A percentile compares a stretch with the other conserved stretches of the same genome.
phyloP scores from a whole-genome alignment of 2,888 invertebrate genomes.

The Eupithecia dodoneata region DNA sequence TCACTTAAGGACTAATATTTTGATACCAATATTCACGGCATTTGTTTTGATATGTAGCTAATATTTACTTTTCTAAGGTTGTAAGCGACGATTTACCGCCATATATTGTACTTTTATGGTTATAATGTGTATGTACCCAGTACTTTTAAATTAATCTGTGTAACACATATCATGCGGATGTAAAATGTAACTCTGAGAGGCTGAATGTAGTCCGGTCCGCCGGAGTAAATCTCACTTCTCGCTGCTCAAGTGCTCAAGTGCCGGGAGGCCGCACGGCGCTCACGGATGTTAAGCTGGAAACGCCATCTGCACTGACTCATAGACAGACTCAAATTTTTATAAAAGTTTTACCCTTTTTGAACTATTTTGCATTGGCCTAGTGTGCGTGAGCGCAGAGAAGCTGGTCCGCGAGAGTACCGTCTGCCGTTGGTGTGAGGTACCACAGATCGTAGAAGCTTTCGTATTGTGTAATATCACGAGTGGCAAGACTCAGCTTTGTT shows the following conservation, averaged over 20 bases:
- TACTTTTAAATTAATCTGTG: slow-evolving; percentile 76
- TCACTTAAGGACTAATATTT: slow-evolving; percentile 79
- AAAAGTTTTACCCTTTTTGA: slow-evolving; percentile 75
- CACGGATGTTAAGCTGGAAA: slow-evolving; percentile 47
- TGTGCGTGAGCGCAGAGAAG: slow-evolving; percentile 61
- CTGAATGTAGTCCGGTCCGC: slow-evolving; percentile 68
- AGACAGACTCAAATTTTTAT: slow-evolving; percentile 73
- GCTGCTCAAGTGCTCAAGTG: slow-evolving; percentile 57
- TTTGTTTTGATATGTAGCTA: slow-evolving; percentile 78
- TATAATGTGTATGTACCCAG: slow-evolving; percentile 75
- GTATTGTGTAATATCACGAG: slow-evolving; percentile 56
- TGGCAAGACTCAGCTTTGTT: slow-evolving; percentile 57
- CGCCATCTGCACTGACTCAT: slow-evolving; percentile 55
- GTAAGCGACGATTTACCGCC: slow-evolving; percentile 72
- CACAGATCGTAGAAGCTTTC: slow-evolving; percentile 66
- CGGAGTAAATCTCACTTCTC: slow-evolving; percentile 59
- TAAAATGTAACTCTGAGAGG: slow-evolving; percentile 71
- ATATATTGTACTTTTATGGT: slow-evolving; percentile 78
- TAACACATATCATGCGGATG: slow-evolving; percentile 81
- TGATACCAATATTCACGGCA: slow-evolving; percentile 81
- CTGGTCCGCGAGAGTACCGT: slow-evolving; percentile 24
- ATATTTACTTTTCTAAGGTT: slow-evolving; percentile 73
- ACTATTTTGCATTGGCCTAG: slow-evolving; percentile 68
- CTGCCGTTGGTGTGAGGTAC: slow-evolving; percentile 31
- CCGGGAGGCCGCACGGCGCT: slow-evolving; percentile 55